Evolutionary conservation across 2,797 vertebrate genomes (phyloP).

Genomic region (Coregonus suidteri): DNA sequence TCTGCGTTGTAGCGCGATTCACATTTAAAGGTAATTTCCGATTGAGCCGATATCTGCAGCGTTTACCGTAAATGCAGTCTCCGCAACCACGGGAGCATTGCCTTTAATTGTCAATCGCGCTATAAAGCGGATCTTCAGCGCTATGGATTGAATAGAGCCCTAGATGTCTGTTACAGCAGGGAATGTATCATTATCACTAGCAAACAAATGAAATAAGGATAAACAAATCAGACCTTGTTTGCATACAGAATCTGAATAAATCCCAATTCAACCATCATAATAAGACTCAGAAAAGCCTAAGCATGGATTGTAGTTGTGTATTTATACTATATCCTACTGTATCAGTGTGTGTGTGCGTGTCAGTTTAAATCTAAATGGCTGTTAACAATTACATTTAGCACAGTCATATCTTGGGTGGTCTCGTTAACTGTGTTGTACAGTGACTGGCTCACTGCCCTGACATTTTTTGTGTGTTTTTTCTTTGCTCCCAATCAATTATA

Average conservation of each 20-base stretch:
- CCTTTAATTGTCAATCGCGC: no score
- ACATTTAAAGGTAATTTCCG: no score
- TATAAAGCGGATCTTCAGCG: no score
- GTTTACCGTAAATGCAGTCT: no score
- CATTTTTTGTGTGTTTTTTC: conserved; percentile 1
- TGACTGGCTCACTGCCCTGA: not conserved
- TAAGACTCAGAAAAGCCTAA: not conserved
- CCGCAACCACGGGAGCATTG: no score
- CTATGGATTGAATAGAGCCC: no score
- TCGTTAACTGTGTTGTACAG: conserved; percentile 28
- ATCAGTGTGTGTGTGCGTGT: not conserved
- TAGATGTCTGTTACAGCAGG: no score
- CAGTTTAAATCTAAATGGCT: not conserved
- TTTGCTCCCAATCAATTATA: not conserved
- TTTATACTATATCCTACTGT: not conserved
- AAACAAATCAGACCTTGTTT: not conserved
- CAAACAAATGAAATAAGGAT: no score
- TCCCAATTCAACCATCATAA: not conserved
- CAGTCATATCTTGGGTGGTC: conserved; percentile 45
- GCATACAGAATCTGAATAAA: conserved; percentile 1
- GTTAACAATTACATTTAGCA: conserved; percentile 20
- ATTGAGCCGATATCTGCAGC: no score
- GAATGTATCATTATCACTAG: no score
- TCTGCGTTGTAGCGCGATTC: no score
- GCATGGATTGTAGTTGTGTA: not conserved